Base-by-base conservation (phyloP, 2,888 invertebrate genomes). In the Lepidocyrtinus sp. region DNA sequence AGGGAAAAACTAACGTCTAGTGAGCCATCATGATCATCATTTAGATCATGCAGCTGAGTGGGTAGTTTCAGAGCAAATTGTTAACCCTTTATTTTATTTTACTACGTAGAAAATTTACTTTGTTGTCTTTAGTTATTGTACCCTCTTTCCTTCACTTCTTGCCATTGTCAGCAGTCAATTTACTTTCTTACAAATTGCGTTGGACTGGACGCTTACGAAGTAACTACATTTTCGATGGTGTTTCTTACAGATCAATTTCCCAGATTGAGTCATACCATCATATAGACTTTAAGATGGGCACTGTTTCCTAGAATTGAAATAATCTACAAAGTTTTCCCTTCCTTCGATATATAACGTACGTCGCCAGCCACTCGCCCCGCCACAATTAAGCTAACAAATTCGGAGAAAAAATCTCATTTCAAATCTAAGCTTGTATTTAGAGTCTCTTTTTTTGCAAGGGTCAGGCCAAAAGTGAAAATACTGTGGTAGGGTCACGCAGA, bases 61-160 rank as follows among this genome's bases (percentile, higher is more conserved):
- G 50, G 50, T 50, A 50, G 50, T 50, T 50, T 50, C n/a, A n/a
- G 50, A 50, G 15, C 50, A 50, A 50, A 50, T 50, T 50, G 50
- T 50, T 50, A 50, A 50, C 50, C 50, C 50, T 50, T 50, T 50
- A 50, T 50, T 50, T 50, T 50, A 36, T 36, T 36, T 12, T 5
- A 36, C 36, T 36, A 36, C 12, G 17, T 50, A 15, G 50, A 50
- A 12, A 50, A 50, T 50, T 50, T 50, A 7, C 50, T 50, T 2
- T 17, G 12, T 50, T 50, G 50, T 50, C 50, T 50, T 50, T 50
- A 50, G 50, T 50, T 50, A 50, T 50, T 50, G 50, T n/a, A 12
- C 50, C 50, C 50, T 36, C 50, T 50, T 50, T n/a, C n/a, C n/a
- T n/a, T 50, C 50, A 50, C 50, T 50, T 50, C 50, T 50, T 50